Conservation (phyloP, 2,888 invertebrate species). For the Portevinia maculata region DNA sequence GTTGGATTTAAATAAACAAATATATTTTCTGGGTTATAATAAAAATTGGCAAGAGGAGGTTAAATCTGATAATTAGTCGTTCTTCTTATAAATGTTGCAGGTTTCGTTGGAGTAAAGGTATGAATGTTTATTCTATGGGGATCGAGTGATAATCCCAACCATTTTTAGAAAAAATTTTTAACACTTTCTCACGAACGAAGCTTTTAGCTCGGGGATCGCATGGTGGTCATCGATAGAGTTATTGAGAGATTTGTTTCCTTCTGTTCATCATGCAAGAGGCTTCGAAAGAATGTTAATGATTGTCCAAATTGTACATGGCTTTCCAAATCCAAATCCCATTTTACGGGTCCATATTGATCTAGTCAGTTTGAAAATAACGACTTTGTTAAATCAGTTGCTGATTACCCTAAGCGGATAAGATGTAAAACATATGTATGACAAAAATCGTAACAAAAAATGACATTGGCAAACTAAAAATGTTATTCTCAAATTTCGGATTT, state of each 20-base stretch:
- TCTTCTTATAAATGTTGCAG: not conserved
- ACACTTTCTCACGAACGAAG: not conserved
- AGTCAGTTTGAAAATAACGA: not conserved
- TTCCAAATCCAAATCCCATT: not conserved
- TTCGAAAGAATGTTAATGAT: slow-evolving; percentile 2
- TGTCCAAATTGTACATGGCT: slow-evolving; percentile 5
- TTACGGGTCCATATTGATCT: not conserved
- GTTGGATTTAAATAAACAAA: too few species aligned
- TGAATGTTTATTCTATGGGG: slow-evolving; percentile 5
- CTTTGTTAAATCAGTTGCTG: not conserved
- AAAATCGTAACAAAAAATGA: not conserved
- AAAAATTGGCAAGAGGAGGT: not conserved
- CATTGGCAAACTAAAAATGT: slow-evolving; percentile 1
- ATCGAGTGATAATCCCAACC: not conserved
- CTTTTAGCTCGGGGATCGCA: not conserved
- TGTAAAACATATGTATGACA: not conserved
- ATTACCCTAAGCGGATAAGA: slow-evolving; percentile 7
- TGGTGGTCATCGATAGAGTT: not conserved
- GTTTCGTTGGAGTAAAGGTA: not conserved
- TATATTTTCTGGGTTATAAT: too few species aligned
- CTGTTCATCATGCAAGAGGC: not conserved
- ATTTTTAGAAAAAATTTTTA: not conserved
- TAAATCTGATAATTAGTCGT: not conserved
- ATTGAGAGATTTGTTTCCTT: not conserved
- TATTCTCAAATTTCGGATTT: slow-evolving; percentile 20